Evolutionary conservation across 2,113 vertebrate genomes (phyloP), one percentile per base, ranked within the genome.

Genomic region (Amphiprion percula): DNA sequence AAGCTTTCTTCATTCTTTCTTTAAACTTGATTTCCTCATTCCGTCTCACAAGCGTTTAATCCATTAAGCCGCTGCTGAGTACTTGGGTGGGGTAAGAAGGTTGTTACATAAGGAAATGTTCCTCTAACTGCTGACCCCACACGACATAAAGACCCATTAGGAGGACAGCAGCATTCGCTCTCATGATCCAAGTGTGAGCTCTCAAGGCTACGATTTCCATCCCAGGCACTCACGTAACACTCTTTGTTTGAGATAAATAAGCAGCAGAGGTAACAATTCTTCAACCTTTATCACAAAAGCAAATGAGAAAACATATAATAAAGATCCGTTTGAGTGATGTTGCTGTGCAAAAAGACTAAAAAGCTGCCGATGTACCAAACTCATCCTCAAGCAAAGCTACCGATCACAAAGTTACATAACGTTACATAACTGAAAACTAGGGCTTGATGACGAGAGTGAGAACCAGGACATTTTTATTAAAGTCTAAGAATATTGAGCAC

Each of bases 81-180:
- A 68, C 55, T 75, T 76, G 55, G 88, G 74, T 74, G 53, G 69
- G 54, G 24, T 67, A 64, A 30, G 54, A 64, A 55, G 55, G 55
- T 55, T 19, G 68, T 94, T 94, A 87, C 80, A 54, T 90, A 91
- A 93, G 80, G 39, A 79, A 88, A 90, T 80, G 80, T 74, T 79
- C 54, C 66, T 74, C 54, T 87, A 86, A 88, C 76, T 71, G 68
- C 79, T 90, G 91, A 93, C 84, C 88, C 77, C 73, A 79, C 62
- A 80, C 37, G 28, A 7, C 63, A 84, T 26, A 62, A 86, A 81
- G 76, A 77, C 15, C 70, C 78, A 87, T 88, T 86, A 88, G 53
- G 67, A 68, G 46, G 15, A 77, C 63, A 46, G 56, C 24, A 10
- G 46, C 65, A 21, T 68, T 82, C 1, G 5, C 56, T 73, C 69